Percentiles rank a stretch among this genome's conserved stretches.
phyloP scores from a whole-genome alignment of 2,797 vertebrate genomes.

The Propithecus deckenii region DNA sequence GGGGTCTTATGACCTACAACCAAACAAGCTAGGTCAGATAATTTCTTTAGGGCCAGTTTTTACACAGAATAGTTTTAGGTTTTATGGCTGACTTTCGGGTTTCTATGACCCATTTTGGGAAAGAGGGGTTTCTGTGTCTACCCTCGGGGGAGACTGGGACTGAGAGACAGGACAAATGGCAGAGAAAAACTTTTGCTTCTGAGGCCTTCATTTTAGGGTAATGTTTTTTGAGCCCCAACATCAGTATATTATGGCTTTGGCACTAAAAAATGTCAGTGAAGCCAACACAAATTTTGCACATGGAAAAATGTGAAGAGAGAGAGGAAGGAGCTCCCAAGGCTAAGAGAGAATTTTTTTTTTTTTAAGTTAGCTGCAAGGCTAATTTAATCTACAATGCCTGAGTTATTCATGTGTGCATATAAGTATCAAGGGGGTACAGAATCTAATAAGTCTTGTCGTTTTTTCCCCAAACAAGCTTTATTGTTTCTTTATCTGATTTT shows the following conservation, averaged over 20 bases:
- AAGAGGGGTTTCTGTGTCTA: not conserved
- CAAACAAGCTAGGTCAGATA: not conserved
- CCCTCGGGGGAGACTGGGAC: not conserved
- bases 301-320: slow-evolving; percentile 27
- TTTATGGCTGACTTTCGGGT: not conserved
- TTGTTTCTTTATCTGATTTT: slow-evolving; percentile 22
- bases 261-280: slow-evolving; percentile 5
- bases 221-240: not conserved
- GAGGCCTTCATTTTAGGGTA: not conserved
- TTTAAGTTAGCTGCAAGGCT: slow-evolving; percentile 1
- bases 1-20: not conserved
- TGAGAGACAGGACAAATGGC: not conserved
- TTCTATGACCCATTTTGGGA: not conserved
- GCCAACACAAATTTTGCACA: not conserved
- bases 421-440: not conserved
- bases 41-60: not conserved
- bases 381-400: slow-evolving; percentile 25
- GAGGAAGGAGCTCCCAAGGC: not conserved
- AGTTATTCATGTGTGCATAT: not conserved
- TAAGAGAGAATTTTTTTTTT: not conserved
- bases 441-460: not conserved
- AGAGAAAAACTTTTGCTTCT: not conserved
- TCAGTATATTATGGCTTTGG: not conserved
- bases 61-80: not conserved
- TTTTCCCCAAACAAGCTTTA: slow-evolving; percentile 19